Conservation (phyloP, 2,797 vertebrate species). For the Alcedo atthis region DNA sequence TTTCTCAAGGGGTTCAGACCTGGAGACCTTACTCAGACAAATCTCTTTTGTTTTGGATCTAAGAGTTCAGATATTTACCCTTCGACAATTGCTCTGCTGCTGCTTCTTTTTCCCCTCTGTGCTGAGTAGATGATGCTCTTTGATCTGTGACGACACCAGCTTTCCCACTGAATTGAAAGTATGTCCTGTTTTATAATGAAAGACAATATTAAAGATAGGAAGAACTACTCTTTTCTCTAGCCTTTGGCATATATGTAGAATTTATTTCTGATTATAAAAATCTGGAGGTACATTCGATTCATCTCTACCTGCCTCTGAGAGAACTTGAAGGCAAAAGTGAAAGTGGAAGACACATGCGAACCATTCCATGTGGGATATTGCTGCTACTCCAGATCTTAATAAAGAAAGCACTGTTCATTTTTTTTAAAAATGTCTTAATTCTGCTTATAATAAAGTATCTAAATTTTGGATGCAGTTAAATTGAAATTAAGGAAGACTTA, state of each 20-base stretch:
- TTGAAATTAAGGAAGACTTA: background rate
- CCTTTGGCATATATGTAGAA: background rate
- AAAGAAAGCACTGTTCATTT: background rate
- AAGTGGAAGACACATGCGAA: background rate
- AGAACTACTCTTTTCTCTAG: background rate
- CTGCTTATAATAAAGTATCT: background rate
- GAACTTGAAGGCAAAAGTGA: background rate
- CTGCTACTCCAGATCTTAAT: background rate
- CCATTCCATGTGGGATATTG: background rate
- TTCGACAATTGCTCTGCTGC: rapidly evolving
- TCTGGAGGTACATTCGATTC: background rate
- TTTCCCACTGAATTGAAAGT: background rate
- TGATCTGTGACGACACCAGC: background rate
- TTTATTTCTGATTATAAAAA: background rate
- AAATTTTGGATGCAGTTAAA: background rate
- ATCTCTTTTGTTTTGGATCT: background rate
- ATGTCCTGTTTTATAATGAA: background rate
- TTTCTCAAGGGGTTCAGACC: background rate
- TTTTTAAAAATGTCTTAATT: rapidly evolving
- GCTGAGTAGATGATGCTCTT: background rate
- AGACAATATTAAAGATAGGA: background rate
- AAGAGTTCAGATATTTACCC: background rate
- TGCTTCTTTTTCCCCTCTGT: background rate
- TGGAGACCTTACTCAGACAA: background rate
- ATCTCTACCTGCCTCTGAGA: background rate